Base-by-base conservation (phyloP, 1,140 invertebrate genomes). In the Colletes latitarsis region DNA sequence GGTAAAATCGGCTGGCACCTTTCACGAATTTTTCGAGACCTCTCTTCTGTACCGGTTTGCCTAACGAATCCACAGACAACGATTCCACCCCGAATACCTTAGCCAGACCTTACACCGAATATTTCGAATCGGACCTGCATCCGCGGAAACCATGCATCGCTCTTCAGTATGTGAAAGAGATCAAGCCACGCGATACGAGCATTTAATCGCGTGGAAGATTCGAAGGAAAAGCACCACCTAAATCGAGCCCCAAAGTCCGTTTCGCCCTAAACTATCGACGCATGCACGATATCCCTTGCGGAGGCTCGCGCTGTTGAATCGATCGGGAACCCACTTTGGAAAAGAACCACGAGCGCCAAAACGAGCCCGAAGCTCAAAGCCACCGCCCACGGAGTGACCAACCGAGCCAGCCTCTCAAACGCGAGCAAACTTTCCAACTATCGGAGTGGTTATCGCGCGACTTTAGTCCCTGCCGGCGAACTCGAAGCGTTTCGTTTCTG, bases 131-230 rank as follows among this genome's bases (percentile, higher is more conserved):
- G 30, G 30, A 30, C 30, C 30, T 30, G 30, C 30, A 30, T 30
- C 30, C 30, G 30, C 30, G 30, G 30, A 9, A 46, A 46, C 3
- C 43, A 46, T 46, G 9, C 43, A 46, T 30, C 43, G 43, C 9
- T 46, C 9, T 46, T 3, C 43, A 9, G 6, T 9, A 46, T 8
- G 43, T 46, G 43, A 46, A 46, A 46, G 43, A 46, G 43, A 46
- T 43, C 39, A 68, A 78, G 43, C 15, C 14, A 14, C n/a, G 19
- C 39, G 76, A 62, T 63, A 62, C 39, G 46, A 43, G 46, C n/a
- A 58, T 71, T 78, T 72, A 77, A 78, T 78, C 68, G 68, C 57
- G 12, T 41, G n/a, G 14, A 77, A 4, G 39, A 77, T 57, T 46
- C 66, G 14, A 14, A 39, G 57, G 5, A 21, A 72, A 78, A n/a